Percentiles rank a stretch among this genome's conserved stretches.
phyloP scores from a whole-genome alignment of 2,888 invertebrate genomes.

The Cataglyphis livida region DNA sequence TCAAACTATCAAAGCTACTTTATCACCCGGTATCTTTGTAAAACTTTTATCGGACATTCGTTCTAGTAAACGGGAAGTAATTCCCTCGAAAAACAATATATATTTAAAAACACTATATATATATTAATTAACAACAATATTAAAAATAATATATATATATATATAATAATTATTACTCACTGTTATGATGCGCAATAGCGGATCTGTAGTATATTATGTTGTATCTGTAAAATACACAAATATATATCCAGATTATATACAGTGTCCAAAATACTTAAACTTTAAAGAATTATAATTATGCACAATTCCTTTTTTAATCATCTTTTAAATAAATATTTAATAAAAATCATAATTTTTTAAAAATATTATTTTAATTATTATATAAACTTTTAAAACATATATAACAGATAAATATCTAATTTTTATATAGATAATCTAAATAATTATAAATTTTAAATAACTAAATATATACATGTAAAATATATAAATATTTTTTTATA shows the following conservation, averaged over 20 bases:
- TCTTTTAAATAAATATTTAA: not conserved
- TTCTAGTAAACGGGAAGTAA: conserved; percentile 19
- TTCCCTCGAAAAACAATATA: not conserved
- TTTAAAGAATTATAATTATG: not conserved
- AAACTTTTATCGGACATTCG: conserved; percentile 48
- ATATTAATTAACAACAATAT: not conserved
- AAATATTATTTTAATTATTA: not conserved
- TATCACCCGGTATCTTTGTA: conserved; percentile 22
- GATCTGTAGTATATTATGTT: not conserved
- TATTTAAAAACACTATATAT: not conserved
- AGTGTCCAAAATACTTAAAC: not conserved
- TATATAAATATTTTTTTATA: too few relatives aligned
- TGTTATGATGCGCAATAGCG: not conserved
- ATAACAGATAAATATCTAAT: not conserved
- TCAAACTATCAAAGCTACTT: conserved; percentile 36
- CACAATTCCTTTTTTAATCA: not conserved
- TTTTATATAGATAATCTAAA: not conserved
- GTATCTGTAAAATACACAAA: not conserved
- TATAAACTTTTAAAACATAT: not conserved
- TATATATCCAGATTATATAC: not conserved
- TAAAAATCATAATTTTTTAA: not conserved
- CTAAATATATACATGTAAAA: too few relatives aligned
- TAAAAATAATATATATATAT: conserved; percentile 5
- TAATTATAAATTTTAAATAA: not conserved
- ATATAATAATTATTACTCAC: not conserved